These are phyloP conservation scores for Epizoanthus ramosus DNA, from an alignment of 92 coral and sea anemone genomes.

Conservation along the genomic window DNA sequence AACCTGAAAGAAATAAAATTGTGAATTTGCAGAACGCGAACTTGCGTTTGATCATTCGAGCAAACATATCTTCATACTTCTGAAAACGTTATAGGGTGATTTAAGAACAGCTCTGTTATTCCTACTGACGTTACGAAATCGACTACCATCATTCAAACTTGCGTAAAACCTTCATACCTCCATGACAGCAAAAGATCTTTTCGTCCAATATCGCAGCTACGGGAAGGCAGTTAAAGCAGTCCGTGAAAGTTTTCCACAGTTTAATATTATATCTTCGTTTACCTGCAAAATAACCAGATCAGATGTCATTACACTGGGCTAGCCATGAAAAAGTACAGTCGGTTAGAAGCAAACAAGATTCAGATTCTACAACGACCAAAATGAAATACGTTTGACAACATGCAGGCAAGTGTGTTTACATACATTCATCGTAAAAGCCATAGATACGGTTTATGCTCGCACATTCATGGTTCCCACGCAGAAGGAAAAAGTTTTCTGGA, in stretches of 20 bases:
- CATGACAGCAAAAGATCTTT: constrained; percentile 98
- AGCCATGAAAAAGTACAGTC: constrained; percentile 3
- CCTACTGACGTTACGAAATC: background rate
- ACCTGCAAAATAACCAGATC: constrained; percentile 61
- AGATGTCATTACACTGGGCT: background rate
- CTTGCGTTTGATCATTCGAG: too few species aligned
- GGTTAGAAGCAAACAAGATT: constrained; percentile 20
- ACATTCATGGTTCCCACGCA: constrained; percentile 99
- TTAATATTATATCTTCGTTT: constrained; percentile 96
- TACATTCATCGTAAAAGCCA: constrained; percentile 99
- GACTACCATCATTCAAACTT: background rate
- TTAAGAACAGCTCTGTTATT: too few species aligned
- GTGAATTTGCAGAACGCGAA: background rate
- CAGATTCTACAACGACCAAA: background rate
- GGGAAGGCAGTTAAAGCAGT: constrained; percentile 97
- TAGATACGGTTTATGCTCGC: constrained; percentile 99
- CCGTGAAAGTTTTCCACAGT: constrained; percentile 98
- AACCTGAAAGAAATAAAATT: constrained; percentile 55
- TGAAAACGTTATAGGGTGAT: background rate
- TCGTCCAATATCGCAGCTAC: constrained; percentile 97
- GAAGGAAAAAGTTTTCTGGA: constrained; percentile 96
- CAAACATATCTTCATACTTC: background rate
- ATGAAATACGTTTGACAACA: too few species aligned
- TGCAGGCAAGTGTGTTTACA: constrained; percentile 43
- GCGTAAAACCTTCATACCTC: constrained; percentile 65